Base-by-base conservation (phyloP, 1,140 invertebrate genomes). In the Anthonomus grandis region DNA sequence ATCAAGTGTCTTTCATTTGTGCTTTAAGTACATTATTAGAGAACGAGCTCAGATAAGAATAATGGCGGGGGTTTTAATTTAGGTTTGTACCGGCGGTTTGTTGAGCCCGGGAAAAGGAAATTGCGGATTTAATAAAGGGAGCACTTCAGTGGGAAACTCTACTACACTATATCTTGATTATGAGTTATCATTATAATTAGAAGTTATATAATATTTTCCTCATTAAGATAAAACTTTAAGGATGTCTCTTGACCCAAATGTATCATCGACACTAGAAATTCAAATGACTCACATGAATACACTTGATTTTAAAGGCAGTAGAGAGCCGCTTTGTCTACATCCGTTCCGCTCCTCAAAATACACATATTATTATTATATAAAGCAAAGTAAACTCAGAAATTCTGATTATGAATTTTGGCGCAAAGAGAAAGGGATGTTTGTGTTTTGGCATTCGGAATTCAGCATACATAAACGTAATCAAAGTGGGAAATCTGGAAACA, bases 351-450 rank as follows among this genome's bases (percentile, higher is more conserved):
- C n/a, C n/a, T n/a, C 52, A 55, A 38, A 46, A 45, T 55, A 55
- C 47, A 55, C 52, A 44, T 55, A 55, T 55, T 55, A 55, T 55
- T n/a, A n/a, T n/a, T n/a, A n/a, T 47, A 48, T 56, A 41, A 53
- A 53, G 50, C 23, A 44, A 42, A 55, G 52, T 38, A 46, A 55
- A 56, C 54, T 56, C 54, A 56, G 54, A 47, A 47, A 56, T 56
- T 56, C 54, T 41, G 54, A 56, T 56, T 56, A 56, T 56, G 54
- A 56, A 56, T 56, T 56, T 56, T 19, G 51, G 50, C n/a, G 54
- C 37, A 56, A 48, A 56, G 54, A 56, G 54, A 56, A 56, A 48
- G 54, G 54, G 54, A 56, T 56, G 54, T 56, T 56, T 56, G 54
- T 56, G 54, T 56, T 56, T 47, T 31, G 54, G 45, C 23, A 56